Conservation (phyloP, 1,140 invertebrate genomes). For the Bactericera cockerelli region DNA sequence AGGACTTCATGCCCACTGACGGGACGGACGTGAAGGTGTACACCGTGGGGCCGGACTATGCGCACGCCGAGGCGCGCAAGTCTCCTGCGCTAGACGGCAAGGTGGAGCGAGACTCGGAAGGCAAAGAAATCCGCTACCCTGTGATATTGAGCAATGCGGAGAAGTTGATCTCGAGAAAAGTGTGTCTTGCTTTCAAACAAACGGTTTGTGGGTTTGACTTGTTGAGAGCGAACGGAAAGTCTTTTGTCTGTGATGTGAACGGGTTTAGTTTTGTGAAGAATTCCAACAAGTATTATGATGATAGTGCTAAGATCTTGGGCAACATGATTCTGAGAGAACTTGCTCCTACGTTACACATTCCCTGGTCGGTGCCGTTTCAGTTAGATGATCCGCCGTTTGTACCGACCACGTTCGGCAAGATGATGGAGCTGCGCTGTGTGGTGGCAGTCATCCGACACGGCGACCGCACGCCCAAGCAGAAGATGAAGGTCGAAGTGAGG, state of each 20-base stretch:
- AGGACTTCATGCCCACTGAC: constrained; percentile 99
- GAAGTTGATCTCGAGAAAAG: constrained; percentile 97
- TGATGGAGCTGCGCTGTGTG: constrained; percentile 98
- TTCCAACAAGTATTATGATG: constrained; percentile 99
- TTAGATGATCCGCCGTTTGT: constrained; percentile 97
- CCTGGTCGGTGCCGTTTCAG: constrained; percentile 92
- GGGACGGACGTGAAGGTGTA: constrained; percentile 86
- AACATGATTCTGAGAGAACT: constrained; percentile 86
- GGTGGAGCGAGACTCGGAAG: constrained; percentile 94
- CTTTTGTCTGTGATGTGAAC: constrained; percentile 99
- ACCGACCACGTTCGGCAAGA: constrained; percentile 96
- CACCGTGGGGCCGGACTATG: constrained; percentile 94
- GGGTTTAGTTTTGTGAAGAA: constrained; percentile 99
- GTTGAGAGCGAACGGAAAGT: constrained; percentile 91
- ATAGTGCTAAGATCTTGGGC: constrained; percentile 93
- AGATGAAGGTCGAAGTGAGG: constrained; percentile 99
- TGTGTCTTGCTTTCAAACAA: constrained; percentile 96
- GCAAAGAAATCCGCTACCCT: constrained; percentile 97
- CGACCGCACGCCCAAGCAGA: constrained; percentile 97
- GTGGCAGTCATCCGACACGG: constrained; percentile 97
- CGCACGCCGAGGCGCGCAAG: constrained; percentile 96
- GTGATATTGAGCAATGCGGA: constrained; percentile 86
- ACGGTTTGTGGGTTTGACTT: constrained; percentile 99
- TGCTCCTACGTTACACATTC: constrained; percentile 88
- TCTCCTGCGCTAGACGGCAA: constrained; percentile 96